Evolutionary conservation across 30 jellyfish, hydroid and myxozoan genomes (phyloP).

Genomic region (Rhopilema esculentum): DNA sequence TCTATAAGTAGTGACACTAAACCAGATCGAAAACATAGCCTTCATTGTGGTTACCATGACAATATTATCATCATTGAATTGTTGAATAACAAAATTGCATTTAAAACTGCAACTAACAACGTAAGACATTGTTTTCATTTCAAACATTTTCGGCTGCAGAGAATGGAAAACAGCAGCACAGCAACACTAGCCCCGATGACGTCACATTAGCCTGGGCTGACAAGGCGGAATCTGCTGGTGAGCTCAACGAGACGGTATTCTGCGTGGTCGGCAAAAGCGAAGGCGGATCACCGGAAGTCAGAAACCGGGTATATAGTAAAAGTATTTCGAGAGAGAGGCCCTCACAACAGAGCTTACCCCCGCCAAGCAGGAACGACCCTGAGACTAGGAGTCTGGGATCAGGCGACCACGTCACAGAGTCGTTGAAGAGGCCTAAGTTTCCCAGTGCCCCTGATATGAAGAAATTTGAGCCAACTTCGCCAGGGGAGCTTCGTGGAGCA

Average conservation of each 20-base stretch:
- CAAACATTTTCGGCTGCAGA: no score
- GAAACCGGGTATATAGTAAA: background rate
- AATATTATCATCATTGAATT: no score
- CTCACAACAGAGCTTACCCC: background rate
- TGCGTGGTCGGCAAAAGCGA: slow-evolving; percentile 70
- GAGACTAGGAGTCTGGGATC: slow-evolving; percentile 16
- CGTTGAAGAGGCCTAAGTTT: slow-evolving; percentile 14
- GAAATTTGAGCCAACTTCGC: slow-evolving; percentile 45
- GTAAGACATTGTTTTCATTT: no score
- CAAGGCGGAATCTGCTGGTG: background rate
- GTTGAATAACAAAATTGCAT: no score
- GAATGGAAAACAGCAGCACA: slow-evolving; percentile 11
- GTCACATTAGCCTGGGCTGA: slow-evolving; percentile 65
- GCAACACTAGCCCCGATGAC: slow-evolving; percentile 31
- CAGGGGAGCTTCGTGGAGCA: slow-evolving; percentile 74
- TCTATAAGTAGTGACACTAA: no score
- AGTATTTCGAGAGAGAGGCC: slow-evolving; percentile 7
- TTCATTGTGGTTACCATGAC: no score
- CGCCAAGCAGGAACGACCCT: background rate
- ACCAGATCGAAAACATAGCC: no score
- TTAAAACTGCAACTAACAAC: no score
- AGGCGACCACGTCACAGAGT: slow-evolving; percentile 18
- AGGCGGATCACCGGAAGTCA: slow-evolving; percentile 25
- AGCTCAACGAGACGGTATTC: slow-evolving; percentile 38
- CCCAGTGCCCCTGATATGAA: slow-evolving; percentile 55